Percentiles rank a stretch among this genome's conserved stretches.
phyloP scores from a whole-genome alignment of 2,888 invertebrate species.

The Ennomos erosarius region DNA sequence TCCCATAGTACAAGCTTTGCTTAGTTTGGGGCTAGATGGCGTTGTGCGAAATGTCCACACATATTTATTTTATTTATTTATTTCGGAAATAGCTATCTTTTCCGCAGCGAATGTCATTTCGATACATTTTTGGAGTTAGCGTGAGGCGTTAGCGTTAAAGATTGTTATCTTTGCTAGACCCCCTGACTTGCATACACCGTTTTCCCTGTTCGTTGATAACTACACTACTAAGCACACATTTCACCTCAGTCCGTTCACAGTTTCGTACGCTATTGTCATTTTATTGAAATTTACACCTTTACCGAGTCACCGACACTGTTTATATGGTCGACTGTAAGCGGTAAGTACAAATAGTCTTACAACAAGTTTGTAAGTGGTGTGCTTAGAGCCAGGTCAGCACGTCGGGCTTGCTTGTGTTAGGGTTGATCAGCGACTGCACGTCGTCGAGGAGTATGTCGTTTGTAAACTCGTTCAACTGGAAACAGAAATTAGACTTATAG shows the following conservation, averaged over 20 bases:
- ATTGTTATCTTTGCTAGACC: no score
- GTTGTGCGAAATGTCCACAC: no score
- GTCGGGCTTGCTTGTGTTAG: constrained; percentile 93
- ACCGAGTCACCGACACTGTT: constrained; percentile 60
- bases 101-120: no score
- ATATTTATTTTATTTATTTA: no score
- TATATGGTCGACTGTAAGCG: constrained; percentile 34
- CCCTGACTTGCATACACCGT: constrained; percentile 29
- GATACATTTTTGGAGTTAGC: no score
- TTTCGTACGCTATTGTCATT: constrained; percentile 70
- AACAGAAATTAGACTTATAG: constrained; percentile 43
- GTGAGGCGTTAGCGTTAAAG: no score
- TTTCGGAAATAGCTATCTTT: no score
- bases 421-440: constrained; percentile 95
- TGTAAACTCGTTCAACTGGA: constrained; percentile 93
- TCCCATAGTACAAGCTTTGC: no score
- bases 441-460: constrained; percentile 94
- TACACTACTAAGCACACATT: constrained; percentile 54
- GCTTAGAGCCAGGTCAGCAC: constrained; percentile 91
- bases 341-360: constrained; percentile 55
- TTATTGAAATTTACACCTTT: constrained; percentile 76
- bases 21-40: no score
- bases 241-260: constrained; percentile 58
- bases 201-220: constrained; percentile 40
- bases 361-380: constrained; percentile 43